Evolutionary conservation across 2,113 vertebrate genomes (phyloP).

Genomic region (Polyodon spathula): DNA sequence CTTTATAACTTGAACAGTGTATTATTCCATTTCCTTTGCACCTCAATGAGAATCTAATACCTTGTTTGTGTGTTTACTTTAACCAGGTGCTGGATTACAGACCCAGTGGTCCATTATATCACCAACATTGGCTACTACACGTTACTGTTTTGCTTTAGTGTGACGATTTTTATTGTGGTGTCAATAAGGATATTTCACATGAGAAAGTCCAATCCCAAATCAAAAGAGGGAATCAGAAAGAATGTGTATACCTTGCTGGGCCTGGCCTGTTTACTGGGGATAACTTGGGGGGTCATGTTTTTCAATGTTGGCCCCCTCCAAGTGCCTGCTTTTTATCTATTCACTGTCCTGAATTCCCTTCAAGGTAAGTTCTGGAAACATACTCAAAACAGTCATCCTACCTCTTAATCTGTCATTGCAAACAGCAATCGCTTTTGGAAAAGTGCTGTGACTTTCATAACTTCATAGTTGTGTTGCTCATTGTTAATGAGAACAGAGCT

Average conservation of each 20-base stretch:
- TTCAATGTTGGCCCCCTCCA: constrained; percentile 36
- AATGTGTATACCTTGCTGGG: constrained; percentile 30
- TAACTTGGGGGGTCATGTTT: constrained; percentile 54
- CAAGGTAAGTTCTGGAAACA: constrained; percentile 40
- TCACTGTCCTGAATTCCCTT: constrained; percentile 50
- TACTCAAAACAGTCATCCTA: background rate
- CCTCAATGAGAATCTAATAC: too few relatives aligned
- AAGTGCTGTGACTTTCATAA: too few relatives aligned
- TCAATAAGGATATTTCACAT: constrained; percentile 34
- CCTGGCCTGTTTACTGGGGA: constrained; percentile 44
- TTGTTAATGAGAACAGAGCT: too few relatives aligned
- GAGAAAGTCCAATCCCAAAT: background rate
- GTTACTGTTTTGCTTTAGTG: constrained; percentile 46
- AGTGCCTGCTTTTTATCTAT: constrained; percentile 45
- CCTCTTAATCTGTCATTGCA: too few relatives aligned
- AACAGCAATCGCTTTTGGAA: too few relatives aligned
- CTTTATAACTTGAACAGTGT: too few relatives aligned
- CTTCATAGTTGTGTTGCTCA: too few relatives aligned
- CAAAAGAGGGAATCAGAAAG: fast-evolving
- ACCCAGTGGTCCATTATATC: constrained; percentile 28
- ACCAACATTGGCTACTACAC: constrained; percentile 53
- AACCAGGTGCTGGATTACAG: constrained; percentile 54
- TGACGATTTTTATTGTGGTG: constrained; percentile 35
- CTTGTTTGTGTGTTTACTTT: background rate
- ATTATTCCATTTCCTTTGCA: too few relatives aligned